Conservation (phyloP, 2,888 invertebrate genomes). For the Cremastobaeus sp. region DNA sequence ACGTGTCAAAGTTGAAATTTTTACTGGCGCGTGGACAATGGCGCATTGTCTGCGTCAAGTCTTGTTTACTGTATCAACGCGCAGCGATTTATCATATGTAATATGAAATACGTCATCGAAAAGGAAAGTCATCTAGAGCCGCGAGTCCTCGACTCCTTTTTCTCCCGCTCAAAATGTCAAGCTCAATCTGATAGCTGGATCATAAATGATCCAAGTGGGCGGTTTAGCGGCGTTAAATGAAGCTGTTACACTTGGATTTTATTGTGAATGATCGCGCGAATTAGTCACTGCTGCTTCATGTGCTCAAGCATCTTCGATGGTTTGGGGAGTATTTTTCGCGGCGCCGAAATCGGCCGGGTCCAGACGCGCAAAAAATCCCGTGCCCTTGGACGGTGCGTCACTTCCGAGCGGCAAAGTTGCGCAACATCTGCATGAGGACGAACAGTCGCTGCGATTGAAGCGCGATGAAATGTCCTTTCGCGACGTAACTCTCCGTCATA, state of each 20-base stretch:
- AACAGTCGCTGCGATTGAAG: no score
- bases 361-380: no score
- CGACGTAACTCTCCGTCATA: slow-evolving; percentile 38
- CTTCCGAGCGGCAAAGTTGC: no score
- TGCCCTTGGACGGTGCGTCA: no score
- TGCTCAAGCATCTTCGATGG: neutral
- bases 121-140: slow-evolving; percentile 52
- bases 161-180: slow-evolving; percentile 52
- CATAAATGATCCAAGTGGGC: slow-evolving; percentile 55
- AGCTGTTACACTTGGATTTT: slow-evolving; percentile 46
- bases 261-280: slow-evolving; percentile 26
- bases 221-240: slow-evolving; percentile 38
- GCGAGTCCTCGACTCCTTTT: slow-evolving; percentile 52
- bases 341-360: neutral
- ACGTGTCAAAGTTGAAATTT: slow-evolving; percentile 21
- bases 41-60: slow-evolving; percentile 28
- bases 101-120: slow-evolving; percentile 53
- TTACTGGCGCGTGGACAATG: slow-evolving; percentile 20
- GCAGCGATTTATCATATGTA: slow-evolving; percentile 49
- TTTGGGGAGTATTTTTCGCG: neutral
- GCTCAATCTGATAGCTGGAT: slow-evolving; percentile 50
- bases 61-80: slow-evolving; percentile 41
- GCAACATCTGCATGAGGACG: no score
- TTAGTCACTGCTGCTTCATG: slow-evolving; percentile 17
- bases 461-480: no score